Evolutionary conservation across 2,797 vertebrate species (phyloP), one percentile per base, ranked within the genome.

Genomic region (Vipera ursinii): DNA sequence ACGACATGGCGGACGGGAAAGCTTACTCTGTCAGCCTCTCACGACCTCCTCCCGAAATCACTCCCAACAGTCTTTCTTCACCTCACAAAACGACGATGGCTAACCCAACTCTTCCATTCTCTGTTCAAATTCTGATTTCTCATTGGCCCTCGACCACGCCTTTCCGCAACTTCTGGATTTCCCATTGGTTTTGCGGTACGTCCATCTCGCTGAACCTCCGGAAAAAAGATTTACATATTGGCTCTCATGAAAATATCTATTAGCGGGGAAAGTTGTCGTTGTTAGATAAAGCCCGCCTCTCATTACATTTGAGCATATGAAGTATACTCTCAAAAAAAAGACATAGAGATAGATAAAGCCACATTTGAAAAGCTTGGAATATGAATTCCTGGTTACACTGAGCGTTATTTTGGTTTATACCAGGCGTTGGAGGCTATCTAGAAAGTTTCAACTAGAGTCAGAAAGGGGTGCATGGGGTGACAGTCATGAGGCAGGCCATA

Each of bases 1-100:
- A 98, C 95, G 99, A 99, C 99, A 99, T 99, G 97, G 96, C 95
- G 91, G 65, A 94, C 73, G 89, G 73, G 28, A 13, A 51, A 44
- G 90, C 56, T 63, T 92, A 92, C 94, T 91, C 86, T 88, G 0
- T 60, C 32, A 32, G 44, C 13, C 38, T 63, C 55, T 5, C 53
- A 69, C 32, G 0, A 59, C 88, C 60, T 10, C 90, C 88, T 38
- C 89, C 92, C n/a, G 26, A 44, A 12, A 61, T 90, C 96, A 94
- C 51, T 65, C 0, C 85, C 92, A 92, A 92, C 55, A 0, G 44
- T 32, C 32, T 32, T 32, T 92, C 93, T 22, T 65, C 93, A 89
- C 94, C 95, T 91, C 95, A 92, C 96, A 97, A 95, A 93, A 96
- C 95, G 60, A 86, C 87, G 3, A 89, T 96, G 96, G 96, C 97